Evolutionary conservation across 1,140 invertebrate genomes (phyloP).

Genomic region (Limonius californicus): DNA sequence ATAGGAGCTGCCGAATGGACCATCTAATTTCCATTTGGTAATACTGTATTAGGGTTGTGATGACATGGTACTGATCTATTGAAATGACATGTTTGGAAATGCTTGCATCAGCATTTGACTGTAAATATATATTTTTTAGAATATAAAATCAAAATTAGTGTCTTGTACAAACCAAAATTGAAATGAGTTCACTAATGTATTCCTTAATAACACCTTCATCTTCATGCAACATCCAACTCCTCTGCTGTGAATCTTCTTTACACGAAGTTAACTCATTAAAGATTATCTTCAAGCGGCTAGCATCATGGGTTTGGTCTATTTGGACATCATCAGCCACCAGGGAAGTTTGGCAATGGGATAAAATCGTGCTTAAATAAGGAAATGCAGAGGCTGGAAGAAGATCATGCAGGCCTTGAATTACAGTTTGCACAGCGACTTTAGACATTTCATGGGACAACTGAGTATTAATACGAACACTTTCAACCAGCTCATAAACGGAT

Average conservation of each 20-base stretch:
- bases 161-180: slow-evolving; percentile 80
- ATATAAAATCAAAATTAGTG: slow-evolving; percentile 16
- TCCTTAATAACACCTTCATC: slow-evolving; percentile 83
- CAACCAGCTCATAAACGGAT: slow-evolving; percentile 69
- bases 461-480: slow-evolving; percentile 75
- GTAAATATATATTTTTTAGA: slow-evolving; percentile 37
- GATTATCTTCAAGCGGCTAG: slow-evolving; percentile 71
- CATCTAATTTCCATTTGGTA: slow-evolving; percentile 90
- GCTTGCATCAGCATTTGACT: slow-evolving; percentile 81
- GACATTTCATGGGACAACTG: slow-evolving; percentile 84
- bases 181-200: slow-evolving; percentile 77
- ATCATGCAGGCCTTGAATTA: slow-evolving; percentile 63
- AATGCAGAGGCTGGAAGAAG: slow-evolving; percentile 56
- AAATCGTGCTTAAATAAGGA: slow-evolving; percentile 55
- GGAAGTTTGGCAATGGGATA: slow-evolving; percentile 53
- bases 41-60: slow-evolving; percentile 77
- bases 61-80: slow-evolving; percentile 69
- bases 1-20: slow-evolving; percentile 72
- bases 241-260: slow-evolving; percentile 89
- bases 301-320: slow-evolving; percentile 70
- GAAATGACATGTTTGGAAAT: slow-evolving; percentile 75
- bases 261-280: slow-evolving; percentile 78
- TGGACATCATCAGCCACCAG: slow-evolving; percentile 59
- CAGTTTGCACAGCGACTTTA: slow-evolving; percentile 75
- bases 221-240: slow-evolving; percentile 90